These are phyloP conservation scores for Hesperia comma DNA, from an alignment of 2,888 invertebrate genomes.

Conservation along the genomic window DNA sequence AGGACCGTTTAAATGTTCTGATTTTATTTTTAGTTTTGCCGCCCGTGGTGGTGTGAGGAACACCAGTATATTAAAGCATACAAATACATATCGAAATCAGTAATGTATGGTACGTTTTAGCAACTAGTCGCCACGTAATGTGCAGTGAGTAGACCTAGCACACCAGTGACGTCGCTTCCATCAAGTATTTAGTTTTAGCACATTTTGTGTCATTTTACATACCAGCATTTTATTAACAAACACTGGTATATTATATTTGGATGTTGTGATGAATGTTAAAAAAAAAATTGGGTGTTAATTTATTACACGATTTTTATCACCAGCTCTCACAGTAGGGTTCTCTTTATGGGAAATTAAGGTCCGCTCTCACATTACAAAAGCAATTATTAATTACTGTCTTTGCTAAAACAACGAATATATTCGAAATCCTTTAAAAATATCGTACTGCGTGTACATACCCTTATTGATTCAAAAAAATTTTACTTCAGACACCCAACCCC, in stretches of 20 bases:
- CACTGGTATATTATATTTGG: conserved; percentile 4
- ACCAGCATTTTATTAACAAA: conserved; percentile 22
- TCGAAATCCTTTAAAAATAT: too few species aligned
- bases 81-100: conserved; percentile 50
- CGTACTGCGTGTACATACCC: not conserved
- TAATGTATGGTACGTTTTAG: conserved; percentile 60
- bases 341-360: not conserved
- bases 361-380: too few species aligned
- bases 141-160: conserved; percentile 53
- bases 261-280: not conserved
- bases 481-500: conserved; percentile 57
- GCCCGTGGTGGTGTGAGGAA: conserved; percentile 76
- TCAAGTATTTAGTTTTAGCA: conserved; percentile 31
- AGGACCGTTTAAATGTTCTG: conserved; percentile 45
- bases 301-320: not conserved
- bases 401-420: too few species aligned
- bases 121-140: conserved; percentile 54
- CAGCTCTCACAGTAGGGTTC: not conserved
- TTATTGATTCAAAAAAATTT: conserved; percentile 42
- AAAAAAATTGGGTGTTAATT: not conserved
- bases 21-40: conserved; percentile 78
- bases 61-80: conserved; percentile 52
- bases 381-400: too few species aligned
- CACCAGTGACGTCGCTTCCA: conserved; percentile 40
- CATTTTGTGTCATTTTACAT: conserved; percentile 20